These are phyloP conservation scores for Cetoscarus ocellatus DNA, from an alignment of 2,797 vertebrate species.

Conservation along the genomic window DNA sequence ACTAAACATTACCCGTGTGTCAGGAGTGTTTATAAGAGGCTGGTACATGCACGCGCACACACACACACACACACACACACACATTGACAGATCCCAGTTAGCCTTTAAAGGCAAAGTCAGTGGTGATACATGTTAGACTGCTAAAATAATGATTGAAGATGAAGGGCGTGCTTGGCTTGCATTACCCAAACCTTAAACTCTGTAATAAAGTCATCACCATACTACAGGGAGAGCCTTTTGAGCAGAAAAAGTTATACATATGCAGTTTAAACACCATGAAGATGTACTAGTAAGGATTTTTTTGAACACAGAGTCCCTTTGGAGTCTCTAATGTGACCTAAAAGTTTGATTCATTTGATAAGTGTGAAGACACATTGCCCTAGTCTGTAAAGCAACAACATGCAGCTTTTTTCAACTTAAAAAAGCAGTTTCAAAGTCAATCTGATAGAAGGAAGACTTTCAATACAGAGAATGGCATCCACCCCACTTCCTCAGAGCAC, in stretches of 20 bases:
- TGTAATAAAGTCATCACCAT: slow-evolving; percentile 10
- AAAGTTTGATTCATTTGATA: too few species aligned
- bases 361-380: too few species aligned
- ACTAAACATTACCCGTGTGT: slow-evolving; percentile 69
- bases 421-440: too few species aligned
- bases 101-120: slow-evolving; percentile 77
- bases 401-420: too few species aligned
- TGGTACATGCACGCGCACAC: slow-evolving; percentile 5
- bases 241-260: slow-evolving; percentile 3
- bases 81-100: slow-evolving; percentile 58
- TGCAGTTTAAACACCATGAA: neutral
- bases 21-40: slow-evolving; percentile 77
- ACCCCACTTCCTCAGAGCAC: too few species aligned
- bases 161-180: slow-evolving; percentile 17
- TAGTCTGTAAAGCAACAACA: too few species aligned
- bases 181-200: slow-evolving; percentile 8
- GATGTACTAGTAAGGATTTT: neutral
- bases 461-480: too few species aligned
- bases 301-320: neutral
- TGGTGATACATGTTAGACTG: slow-evolving; percentile 32
- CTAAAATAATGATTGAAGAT: slow-evolving; percentile 47
- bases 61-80: slow-evolving; percentile 24
- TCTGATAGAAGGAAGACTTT: too few species aligned
- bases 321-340: too few species aligned
- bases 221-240: neutral